Evolutionary conservation across 2,888 invertebrate species (phyloP).

Genomic region (Metallyticus violacea): DNA sequence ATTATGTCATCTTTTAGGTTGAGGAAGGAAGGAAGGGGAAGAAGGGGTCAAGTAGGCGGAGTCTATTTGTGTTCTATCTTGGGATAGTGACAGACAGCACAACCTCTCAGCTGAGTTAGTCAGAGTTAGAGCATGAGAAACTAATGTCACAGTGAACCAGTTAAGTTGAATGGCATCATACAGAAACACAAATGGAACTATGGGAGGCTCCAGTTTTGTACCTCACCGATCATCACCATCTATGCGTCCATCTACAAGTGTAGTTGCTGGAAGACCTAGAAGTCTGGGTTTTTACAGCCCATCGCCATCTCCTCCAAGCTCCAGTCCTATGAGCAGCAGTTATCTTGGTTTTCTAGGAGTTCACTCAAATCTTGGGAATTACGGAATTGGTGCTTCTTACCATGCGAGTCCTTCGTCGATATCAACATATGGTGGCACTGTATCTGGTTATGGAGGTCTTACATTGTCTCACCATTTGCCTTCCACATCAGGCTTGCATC

Average conservation of each 20-base stretch:
- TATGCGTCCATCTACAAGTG: not conserved
- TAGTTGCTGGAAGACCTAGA: slow-evolving; percentile 41
- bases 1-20: not conserved
- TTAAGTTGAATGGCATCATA: slow-evolving; percentile 3
- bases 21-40: not conserved
- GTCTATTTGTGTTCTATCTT: slow-evolving; percentile 30
- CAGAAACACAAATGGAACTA: not conserved
- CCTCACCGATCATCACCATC: slow-evolving; percentile 26
- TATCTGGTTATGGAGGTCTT: slow-evolving; percentile 66
- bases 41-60: slow-evolving; percentile 18
- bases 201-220: slow-evolving; percentile 5
- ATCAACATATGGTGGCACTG: slow-evolving; percentile 58
- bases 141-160: not conserved
- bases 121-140: not conserved
- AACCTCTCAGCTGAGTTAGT: not conserved
- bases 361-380: not conserved
- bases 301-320: not conserved
- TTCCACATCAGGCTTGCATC: slow-evolving; percentile 35
- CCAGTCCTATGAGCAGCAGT: not conserved
- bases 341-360: not conserved
- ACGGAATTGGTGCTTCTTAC: not conserved
- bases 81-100: not conserved
- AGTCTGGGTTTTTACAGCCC: slow-evolving; percentile 3
- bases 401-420: slow-evolving; percentile 33
- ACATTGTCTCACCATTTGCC: slow-evolving; percentile 55